phyloP scores from a whole-genome alignment of 2,888 invertebrate species.

The Seira ritae region DNA sequence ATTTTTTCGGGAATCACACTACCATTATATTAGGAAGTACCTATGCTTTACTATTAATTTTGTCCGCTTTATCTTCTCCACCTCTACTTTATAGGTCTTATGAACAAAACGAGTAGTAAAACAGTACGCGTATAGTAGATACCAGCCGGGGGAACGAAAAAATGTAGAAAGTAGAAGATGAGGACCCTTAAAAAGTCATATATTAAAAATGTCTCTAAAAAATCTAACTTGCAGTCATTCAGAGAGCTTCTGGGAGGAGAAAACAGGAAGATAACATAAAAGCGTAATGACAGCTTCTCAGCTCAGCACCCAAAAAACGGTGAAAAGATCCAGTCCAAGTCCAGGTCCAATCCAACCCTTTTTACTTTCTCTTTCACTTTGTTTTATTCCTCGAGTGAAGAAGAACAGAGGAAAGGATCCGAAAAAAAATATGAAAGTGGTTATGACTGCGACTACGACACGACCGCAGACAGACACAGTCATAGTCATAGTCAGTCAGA shows the following conservation, averaged over 20 bases:
- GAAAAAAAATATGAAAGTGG: neutral
- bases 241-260: neutral
- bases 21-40: neutral
- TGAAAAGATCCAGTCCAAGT: no score
- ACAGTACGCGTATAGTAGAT: no score
- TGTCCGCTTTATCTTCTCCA: neutral
- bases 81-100: neutral
- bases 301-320: no score
- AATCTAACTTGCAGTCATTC: neutral
- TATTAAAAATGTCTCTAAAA: neutral
- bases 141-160: neutral
- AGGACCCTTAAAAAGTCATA: slow-evolving; percentile 40
- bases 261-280: neutral
- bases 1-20: neutral
- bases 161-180: slow-evolving; percentile 19
- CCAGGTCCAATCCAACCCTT: no score
- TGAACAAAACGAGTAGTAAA: neutral
- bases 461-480: neutral
- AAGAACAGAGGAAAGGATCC: no score
- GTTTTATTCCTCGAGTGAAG: no score
- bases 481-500: no score
- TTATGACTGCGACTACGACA: neutral
- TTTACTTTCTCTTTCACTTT: no score
- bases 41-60: neutral
- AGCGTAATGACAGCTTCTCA: neutral